Evolutionary conservation across 2,113 vertebrate species (phyloP), one percentile per base, ranked within the genome.

Genomic region (Brachionichthys hirsutus): DNA sequence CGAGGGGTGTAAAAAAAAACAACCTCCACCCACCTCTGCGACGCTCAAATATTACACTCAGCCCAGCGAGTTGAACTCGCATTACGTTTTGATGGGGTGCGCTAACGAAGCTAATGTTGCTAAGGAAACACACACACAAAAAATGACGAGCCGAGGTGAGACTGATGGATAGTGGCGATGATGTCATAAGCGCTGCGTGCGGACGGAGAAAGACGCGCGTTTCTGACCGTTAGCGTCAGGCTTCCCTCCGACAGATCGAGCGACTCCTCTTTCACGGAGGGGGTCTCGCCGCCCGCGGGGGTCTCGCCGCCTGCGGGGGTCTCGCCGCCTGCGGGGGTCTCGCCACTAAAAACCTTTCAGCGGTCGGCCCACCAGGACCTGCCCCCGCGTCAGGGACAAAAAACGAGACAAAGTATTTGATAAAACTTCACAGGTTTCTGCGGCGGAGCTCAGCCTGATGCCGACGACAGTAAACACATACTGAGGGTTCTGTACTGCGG

Each of bases 91-190:
- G 62, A 42, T 16, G 40, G 44, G 59, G 10, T 57, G 59, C 13
- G 58, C 68, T 69, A 59, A 75, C 5, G 0, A 69, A 44, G 68
- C 79, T 67, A 82, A 80, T 1, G 2, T 74, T n/a, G 17, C 9
- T 41, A 45, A 22, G 12, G 8, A n/a, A 54, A 52, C 41, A 4
- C n/a, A n/a, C 50, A 52, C 41, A 4, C n/a, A 22, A 55, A 66
- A 53, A 41, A 49, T 1, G 6, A 47, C 11, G 13, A 41, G 36
- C 5, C 22, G 16, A 45, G 1, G 15, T 3, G 52, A n/a, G 38
- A 12, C n/a, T 35, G 56, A 36, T 8, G 35, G 48, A n/a, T 30
- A 10, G 17, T 10, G 15, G 52, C 50, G n/a, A n/a, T 15, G 42
- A 16, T 1, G 34, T 35, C 7, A 22, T 18, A 41, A 54, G 19